These are phyloP conservation scores for Pachycephala philippinensis DNA, from an alignment of 2,113 vertebrate genomes.

Conservation along the genomic window DNA sequence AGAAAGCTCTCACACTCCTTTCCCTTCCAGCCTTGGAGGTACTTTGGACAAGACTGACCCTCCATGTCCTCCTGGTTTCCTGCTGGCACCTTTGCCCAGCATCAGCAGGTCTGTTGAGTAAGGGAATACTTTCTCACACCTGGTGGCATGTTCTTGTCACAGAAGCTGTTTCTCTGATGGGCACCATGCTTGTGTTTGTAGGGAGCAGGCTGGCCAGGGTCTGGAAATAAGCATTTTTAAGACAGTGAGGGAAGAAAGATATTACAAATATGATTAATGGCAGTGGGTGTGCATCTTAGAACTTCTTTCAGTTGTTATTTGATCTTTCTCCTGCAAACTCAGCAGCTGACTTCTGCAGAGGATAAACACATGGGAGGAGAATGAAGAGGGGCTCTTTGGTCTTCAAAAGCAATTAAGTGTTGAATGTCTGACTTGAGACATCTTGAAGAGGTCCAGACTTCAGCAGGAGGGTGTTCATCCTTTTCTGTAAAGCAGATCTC, in stretches of 20 bases:
- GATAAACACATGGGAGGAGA: slow-evolving; percentile 51
- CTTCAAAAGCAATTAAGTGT: slow-evolving; percentile 46
- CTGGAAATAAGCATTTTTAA: slow-evolving; percentile 3
- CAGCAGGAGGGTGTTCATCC: not conserved
- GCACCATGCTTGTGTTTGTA: not conserved
- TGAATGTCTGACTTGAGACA: not conserved
- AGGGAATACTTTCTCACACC: not conserved
- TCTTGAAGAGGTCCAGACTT: slow-evolving; percentile 17
- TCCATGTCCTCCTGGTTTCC: not conserved
- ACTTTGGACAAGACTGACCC: not conserved
- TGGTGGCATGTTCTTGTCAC: not conserved
- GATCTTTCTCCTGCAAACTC: slow-evolving; percentile 49
- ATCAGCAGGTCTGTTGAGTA: not conserved
- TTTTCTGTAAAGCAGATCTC: not conserved
- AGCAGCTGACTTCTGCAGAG: slow-evolving; percentile 43
- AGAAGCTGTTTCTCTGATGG: not conserved
- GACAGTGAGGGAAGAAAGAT: not conserved
- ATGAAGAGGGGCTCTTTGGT: slow-evolving; percentile 8
- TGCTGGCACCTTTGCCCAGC: not conserved
- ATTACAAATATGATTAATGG: slow-evolving; percentile 32
- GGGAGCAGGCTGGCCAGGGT: not conserved
- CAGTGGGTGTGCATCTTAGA: slow-evolving; percentile 2
- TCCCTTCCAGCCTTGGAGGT: not conserved
- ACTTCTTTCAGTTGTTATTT: slow-evolving; percentile 31
- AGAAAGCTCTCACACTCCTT: not conserved